Conservation (phyloP, 53 echinoderm and acorn worm species). For the Luidia sarsii region DNA sequence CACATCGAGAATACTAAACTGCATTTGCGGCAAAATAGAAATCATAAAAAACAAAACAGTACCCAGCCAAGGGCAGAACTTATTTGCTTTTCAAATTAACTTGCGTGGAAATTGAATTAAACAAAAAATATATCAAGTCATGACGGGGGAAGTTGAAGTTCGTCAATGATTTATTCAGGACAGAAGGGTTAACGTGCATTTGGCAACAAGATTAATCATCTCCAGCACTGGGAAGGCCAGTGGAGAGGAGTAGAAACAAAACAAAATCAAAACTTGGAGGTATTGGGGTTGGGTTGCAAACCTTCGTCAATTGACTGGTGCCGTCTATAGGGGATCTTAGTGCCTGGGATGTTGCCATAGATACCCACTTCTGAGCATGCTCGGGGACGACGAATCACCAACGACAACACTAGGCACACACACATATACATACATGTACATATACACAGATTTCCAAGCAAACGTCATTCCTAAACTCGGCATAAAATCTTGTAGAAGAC, state of each 20-base stretch:
- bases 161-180: too few species aligned
- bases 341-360: background rate
- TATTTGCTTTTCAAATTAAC: too few species aligned
- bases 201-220: background rate
- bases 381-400: constrained; percentile 53
- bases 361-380: constrained; percentile 29
- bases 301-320: constrained; percentile 59
- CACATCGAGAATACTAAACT: too few species aligned
- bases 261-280: background rate
- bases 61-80: too few species aligned
- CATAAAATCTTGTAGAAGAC: too few species aligned
- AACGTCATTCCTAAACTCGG: background rate
- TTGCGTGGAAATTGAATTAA: too few species aligned
- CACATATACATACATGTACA: constrained; percentile 27
- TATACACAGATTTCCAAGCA: constrained; percentile 4
- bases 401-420: constrained; percentile 42
- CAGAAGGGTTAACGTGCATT: constrained; percentile 18
- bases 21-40: too few species aligned
- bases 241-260: background rate
- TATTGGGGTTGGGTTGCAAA: constrained; percentile 23
- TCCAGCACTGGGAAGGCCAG: background rate
- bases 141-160: too few species aligned
- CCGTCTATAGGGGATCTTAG: constrained; percentile 1
- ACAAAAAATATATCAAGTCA: too few species aligned
- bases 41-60: too few species aligned